These are phyloP conservation scores for Dasyornis broadbenti DNA, from an alignment of 2,113 vertebrate genomes.

Conservation along the genomic window DNA sequence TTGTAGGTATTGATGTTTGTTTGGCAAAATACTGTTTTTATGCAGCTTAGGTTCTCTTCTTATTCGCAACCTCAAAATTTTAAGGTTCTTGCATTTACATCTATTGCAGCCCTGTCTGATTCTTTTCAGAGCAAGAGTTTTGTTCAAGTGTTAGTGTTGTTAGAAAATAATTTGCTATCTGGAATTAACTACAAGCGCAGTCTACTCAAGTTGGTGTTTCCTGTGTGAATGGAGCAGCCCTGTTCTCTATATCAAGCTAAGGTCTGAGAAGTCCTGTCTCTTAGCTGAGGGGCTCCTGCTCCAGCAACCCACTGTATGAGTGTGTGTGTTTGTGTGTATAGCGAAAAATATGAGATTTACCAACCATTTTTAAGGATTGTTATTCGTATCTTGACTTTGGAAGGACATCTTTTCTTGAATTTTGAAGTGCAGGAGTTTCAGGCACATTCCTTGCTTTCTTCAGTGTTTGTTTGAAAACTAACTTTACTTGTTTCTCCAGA, in stretches of 20 bases:
- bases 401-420: not conserved
- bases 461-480: not conserved
- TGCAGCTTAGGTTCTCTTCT: not conserved
- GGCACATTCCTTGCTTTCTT: not conserved
- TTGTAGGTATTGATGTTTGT: not conserved
- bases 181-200: not conserved
- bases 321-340: not conserved
- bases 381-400: not conserved
- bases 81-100: not conserved
- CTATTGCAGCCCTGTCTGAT: not conserved
- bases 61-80: not conserved
- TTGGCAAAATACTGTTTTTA: not conserved
- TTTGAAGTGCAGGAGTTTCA: not conserved
- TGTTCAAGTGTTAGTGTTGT: not conserved
- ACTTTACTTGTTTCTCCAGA: not conserved
- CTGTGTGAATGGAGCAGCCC: not conserved
- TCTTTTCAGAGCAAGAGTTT: not conserved
- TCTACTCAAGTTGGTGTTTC: not conserved
- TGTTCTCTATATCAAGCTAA: not conserved
- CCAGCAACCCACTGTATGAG: fast-evolving
- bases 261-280: not conserved
- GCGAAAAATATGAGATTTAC: not conserved
- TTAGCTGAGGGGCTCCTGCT: not conserved
- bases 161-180: not conserved
- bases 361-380: not conserved